These are phyloP conservation scores for Chrysina gloriosa DNA, from an alignment of 2,888 invertebrate species.

Conservation along the genomic window DNA sequence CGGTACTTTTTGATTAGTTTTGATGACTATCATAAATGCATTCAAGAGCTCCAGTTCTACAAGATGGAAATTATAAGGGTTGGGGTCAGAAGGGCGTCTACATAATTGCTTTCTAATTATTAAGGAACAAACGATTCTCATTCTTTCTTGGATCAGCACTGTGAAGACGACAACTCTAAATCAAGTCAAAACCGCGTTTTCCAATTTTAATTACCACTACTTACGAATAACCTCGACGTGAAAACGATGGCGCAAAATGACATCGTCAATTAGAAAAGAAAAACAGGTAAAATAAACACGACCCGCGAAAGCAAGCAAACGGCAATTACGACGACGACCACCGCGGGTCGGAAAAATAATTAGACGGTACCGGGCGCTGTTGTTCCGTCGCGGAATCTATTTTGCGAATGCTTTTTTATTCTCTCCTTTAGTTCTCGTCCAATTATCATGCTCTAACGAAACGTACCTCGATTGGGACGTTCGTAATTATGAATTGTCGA, in stretches of 20 bases:
- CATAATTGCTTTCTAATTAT: too few relatives aligned
- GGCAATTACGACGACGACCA: not conserved
- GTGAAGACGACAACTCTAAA: too few relatives aligned
- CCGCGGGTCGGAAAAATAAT: conserved; percentile 14
- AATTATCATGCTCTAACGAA: conserved; percentile 7
- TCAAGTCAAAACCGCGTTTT: too few relatives aligned
- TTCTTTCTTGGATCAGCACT: too few relatives aligned
- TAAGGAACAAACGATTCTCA: too few relatives aligned
- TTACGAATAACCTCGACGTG: not conserved
- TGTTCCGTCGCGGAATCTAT: not conserved
- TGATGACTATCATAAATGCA: too few relatives aligned
- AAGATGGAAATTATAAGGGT: too few relatives aligned
- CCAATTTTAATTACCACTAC: not conserved
- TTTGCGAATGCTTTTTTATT: not conserved
- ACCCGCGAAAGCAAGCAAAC: not conserved
- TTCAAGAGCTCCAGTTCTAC: too few relatives aligned
- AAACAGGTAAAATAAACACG: conserved; percentile 5
- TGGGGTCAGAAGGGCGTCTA: too few relatives aligned
- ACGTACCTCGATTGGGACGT: not conserved
- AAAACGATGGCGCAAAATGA: not conserved
- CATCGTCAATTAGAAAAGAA: not conserved
- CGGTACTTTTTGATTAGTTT: too few relatives aligned
- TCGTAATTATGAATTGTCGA: not conserved
- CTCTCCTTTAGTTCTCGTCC: conserved; percentile 2
- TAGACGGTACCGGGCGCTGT: not conserved